A percentile compares a stretch with the other conserved stretches of the same genome.
Conservation (phyloP, 2,888 invertebrate species). For the Pemphredon lugubris region DNA sequence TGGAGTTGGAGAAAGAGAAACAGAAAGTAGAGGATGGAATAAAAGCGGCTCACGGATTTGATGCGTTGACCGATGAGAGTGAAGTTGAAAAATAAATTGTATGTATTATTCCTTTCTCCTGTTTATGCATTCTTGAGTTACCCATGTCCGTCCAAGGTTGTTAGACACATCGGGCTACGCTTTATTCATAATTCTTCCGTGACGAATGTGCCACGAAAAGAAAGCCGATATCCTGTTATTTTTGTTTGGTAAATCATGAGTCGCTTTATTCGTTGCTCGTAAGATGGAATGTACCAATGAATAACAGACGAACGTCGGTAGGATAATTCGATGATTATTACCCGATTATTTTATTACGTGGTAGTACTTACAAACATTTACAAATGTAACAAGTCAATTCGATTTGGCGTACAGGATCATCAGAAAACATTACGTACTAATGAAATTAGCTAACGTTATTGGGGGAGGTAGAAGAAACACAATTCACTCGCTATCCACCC, state of each 20-base stretch:
- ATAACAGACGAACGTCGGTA: background rate
- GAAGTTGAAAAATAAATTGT: background rate
- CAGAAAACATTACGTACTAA: slow-evolving; percentile 72
- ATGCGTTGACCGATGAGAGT: background rate
- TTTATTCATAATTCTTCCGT: too few species aligned
- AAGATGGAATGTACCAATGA: too few species aligned
- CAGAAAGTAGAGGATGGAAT: slow-evolving; percentile 85
- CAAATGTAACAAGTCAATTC: slow-evolving; percentile 79
- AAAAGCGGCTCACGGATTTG: slow-evolving; percentile 86
- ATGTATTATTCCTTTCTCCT: background rate
- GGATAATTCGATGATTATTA: slow-evolving; percentile 65
- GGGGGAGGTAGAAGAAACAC: slow-evolving; percentile 44
- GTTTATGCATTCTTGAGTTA: background rate
- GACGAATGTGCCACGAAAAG: too few species aligned
- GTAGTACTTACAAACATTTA: slow-evolving; percentile 79
- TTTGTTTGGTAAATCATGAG: too few species aligned
- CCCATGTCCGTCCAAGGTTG: too few species aligned
- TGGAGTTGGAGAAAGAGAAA: slow-evolving; percentile 84
- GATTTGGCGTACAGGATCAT: slow-evolving; percentile 77
- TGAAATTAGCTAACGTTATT: slow-evolving; percentile 58
- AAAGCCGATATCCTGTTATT: too few species aligned
- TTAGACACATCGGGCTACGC: too few species aligned
- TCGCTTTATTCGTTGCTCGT: too few species aligned
- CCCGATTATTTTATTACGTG: slow-evolving; percentile 77
- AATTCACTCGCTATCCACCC: too few species aligned